phyloP scores from a whole-genome alignment of 2,888 invertebrate genomes.

The Gymnoscelis rufifasciata region DNA sequence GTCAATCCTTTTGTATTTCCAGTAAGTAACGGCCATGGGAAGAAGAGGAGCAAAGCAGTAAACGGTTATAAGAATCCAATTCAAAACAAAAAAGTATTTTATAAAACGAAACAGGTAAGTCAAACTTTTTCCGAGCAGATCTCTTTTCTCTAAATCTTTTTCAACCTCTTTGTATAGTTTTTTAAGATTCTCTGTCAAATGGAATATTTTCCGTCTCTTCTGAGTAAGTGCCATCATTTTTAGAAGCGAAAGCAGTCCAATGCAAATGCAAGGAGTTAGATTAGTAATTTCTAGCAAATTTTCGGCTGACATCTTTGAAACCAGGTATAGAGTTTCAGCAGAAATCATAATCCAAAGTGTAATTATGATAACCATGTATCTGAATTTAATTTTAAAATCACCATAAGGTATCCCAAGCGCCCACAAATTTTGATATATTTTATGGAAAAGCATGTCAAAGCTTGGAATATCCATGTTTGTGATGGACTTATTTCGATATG shows the following conservation, averaged over 20 bases:
- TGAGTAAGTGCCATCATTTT: constrained; percentile 41
- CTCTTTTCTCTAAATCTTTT: constrained; percentile 34
- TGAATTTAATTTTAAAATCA: constrained; percentile 31
- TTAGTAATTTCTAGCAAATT: constrained; percentile 54
- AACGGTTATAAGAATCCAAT: constrained; percentile 50
- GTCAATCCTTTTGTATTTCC: constrained; percentile 33
- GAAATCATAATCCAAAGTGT: constrained; percentile 34
- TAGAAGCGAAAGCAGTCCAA: constrained; percentile 43
- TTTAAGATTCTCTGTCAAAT: constrained; percentile 39
- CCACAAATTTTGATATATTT: constrained; percentile 49
- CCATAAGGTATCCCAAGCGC: constrained; percentile 46
- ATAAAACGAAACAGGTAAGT: constrained; percentile 42
- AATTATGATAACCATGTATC: constrained; percentile 36
- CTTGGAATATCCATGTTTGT: constrained; percentile 40
- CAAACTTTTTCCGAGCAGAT: constrained; percentile 40
- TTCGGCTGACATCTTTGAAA: constrained; percentile 47
- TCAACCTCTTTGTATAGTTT: constrained; percentile 39
- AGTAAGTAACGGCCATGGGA: constrained; percentile 46
- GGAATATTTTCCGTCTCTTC: constrained; percentile 39
- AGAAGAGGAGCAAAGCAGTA: constrained; percentile 56
- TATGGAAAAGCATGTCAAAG: constrained; percentile 49
- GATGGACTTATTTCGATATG: background rate
- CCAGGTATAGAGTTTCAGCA: constrained; percentile 43
- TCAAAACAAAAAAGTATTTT: constrained; percentile 55
- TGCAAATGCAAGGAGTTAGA: constrained; percentile 48